Evolutionary conservation across 2,113 vertebrate genomes (phyloP).

Genomic region (Tachysurus vachellii): DNA sequence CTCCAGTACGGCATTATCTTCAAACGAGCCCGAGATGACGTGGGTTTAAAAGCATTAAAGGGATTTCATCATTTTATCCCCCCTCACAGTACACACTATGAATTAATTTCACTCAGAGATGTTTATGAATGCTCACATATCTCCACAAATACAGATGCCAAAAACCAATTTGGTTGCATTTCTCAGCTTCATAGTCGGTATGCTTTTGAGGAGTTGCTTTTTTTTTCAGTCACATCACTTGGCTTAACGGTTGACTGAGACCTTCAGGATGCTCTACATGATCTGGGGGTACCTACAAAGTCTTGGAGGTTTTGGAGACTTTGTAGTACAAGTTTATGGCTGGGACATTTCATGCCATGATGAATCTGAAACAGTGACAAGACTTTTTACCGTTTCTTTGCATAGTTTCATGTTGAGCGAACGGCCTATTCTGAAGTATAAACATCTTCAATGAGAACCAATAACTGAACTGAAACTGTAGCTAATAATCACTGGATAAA

Average conservation of each 20-base stretch:
- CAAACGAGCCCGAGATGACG: slow-evolving; percentile 62
- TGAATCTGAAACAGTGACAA: background rate
- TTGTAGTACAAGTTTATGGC: background rate
- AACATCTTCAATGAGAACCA: too few relatives aligned
- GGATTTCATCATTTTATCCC: slow-evolving; percentile 46
- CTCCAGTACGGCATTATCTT: slow-evolving; percentile 61
- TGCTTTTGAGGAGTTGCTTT: slow-evolving; percentile 46
- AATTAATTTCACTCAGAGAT: slow-evolving; percentile 58
- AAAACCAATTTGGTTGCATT: slow-evolving; percentile 43
- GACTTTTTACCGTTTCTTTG: background rate
- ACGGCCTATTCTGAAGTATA: background rate
- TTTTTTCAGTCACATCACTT: slow-evolving; percentile 28
- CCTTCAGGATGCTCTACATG: slow-evolving; percentile 35
- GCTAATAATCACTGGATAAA: too few relatives aligned
- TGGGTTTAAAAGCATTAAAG: slow-evolving; percentile 63
- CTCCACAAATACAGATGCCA: slow-evolving; percentile 50
- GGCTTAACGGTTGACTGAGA: slow-evolving; percentile 35
- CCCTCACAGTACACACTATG: slow-evolving; percentile 38
- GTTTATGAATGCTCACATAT: slow-evolving; percentile 57
- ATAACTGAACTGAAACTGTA: too few relatives aligned
- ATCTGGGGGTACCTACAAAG: slow-evolving; percentile 9
- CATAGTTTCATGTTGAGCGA: background rate
- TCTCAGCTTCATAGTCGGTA: slow-evolving; percentile 31
- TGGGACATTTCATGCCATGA: background rate
- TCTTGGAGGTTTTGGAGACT: background rate